These are phyloP conservation scores for Sylvia atricapilla DNA, from an alignment of 2,113 vertebrate species.

Conservation along the genomic window DNA sequence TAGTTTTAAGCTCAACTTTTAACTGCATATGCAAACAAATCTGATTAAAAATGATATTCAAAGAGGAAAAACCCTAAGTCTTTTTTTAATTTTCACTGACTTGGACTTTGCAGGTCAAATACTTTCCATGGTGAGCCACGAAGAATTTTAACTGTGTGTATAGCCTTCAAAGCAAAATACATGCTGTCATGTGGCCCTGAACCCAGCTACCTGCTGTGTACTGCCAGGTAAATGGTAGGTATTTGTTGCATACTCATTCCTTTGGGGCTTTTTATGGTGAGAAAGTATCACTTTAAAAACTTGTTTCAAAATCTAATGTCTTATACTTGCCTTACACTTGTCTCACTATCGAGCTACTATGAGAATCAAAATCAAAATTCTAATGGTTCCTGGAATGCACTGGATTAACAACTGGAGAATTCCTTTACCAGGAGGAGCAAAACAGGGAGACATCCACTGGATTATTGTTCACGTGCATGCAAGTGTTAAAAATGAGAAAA, in stretches of 20 bases:
- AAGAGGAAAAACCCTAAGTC: background rate
- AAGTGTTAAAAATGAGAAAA: constrained; percentile 27
- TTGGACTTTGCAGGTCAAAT: constrained; percentile 31
- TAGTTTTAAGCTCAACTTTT: background rate
- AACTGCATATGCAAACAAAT: background rate
- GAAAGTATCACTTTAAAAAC: background rate
- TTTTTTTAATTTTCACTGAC: constrained; percentile 11
- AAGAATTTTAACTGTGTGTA: background rate
- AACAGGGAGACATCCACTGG: background rate
- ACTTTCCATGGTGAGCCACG: background rate
- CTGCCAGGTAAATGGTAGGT: background rate
- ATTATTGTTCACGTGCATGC: background rate
- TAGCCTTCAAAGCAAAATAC: constrained; percentile 2
- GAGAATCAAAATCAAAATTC: constrained; percentile 8
- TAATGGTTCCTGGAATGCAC: background rate
- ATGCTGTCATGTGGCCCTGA: background rate
- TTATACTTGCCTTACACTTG: background rate
- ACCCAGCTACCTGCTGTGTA: background rate
- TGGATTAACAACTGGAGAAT: background rate
- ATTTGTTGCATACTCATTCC: background rate
- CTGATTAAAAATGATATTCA: constrained; percentile 18
- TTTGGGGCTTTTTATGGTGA: background rate
- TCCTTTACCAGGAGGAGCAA: background rate
- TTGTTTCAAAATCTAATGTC: background rate
- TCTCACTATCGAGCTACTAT: background rate